Percentiles rank a stretch among this genome's conserved stretches.
phyloP scores from a whole-genome alignment of 2,888 invertebrate genomes.

The Caenorhabditis imperialis region DNA sequence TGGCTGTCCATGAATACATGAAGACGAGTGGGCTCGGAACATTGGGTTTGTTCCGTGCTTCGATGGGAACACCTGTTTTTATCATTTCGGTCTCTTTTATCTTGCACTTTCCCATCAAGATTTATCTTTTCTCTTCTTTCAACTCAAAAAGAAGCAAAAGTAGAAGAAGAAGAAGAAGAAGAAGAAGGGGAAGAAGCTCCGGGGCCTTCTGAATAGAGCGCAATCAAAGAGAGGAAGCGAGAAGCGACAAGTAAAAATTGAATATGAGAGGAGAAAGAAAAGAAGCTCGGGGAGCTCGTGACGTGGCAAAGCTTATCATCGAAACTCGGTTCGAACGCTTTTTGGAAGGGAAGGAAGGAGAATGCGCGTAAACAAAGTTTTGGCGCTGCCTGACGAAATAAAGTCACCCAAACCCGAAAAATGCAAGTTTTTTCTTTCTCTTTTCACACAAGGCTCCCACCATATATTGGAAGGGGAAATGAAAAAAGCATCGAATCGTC shows the following conservation, averaged over 20 bases:
- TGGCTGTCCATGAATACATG: constrained; percentile 6
- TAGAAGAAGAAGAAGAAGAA: constrained; percentile 4
- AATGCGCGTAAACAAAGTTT: constrained; percentile 33
- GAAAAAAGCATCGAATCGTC: no score
- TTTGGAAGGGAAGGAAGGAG: neutral
- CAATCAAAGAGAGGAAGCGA: constrained; percentile 9
- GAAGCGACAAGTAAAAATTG: constrained; percentile 3
- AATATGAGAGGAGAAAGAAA: constrained; percentile 12
- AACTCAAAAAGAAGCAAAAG: constrained; percentile 1
- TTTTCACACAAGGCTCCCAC: no score
- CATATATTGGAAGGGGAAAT: no score
- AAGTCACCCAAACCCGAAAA: constrained; percentile 30
- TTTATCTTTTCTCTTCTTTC: neutral
- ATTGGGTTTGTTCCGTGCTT: constrained; percentile 24
- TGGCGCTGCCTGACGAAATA: constrained; percentile 11
- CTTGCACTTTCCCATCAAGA: constrained; percentile 15
- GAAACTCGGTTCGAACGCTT: constrained; percentile 10
- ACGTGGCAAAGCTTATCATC: constrained; percentile 17
- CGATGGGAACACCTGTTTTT: constrained; percentile 22
- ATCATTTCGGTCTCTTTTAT: constrained; percentile 32
- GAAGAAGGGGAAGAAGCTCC: constrained; percentile 3
- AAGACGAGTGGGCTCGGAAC: neutral
- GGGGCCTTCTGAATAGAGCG: constrained; percentile 7
- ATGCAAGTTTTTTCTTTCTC: constrained; percentile 14
- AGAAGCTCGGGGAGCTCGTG: constrained; percentile 2